Evolutionary conservation across 2,113 vertebrate species (phyloP).

Genomic region (Pterocles burchelli): DNA sequence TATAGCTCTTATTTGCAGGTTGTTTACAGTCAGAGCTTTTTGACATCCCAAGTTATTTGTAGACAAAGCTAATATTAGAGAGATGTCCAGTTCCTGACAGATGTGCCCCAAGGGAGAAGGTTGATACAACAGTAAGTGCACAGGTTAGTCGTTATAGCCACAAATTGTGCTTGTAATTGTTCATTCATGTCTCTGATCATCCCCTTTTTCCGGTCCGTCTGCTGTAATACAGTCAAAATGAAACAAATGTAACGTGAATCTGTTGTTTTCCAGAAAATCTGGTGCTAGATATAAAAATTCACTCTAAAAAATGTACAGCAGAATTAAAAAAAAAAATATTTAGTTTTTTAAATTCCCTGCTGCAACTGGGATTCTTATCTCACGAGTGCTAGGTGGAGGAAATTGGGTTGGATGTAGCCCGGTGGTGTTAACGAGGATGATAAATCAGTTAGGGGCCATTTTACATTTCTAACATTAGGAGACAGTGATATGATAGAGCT

Average conservation of each 20-base stretch:
- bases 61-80: neutral
- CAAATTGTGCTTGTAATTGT: neutral
- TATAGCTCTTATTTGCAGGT: neutral
- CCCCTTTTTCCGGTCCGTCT: neutral
- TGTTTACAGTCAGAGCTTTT: neutral
- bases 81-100: neutral
- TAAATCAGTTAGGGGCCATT: neutral
- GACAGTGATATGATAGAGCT: neutral
- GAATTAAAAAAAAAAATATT: neutral
- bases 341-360: neutral
- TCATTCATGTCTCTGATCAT: neutral
- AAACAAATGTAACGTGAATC: neutral
- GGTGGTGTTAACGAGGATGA: neutral
- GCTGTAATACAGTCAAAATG: neutral
- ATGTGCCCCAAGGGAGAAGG: neutral
- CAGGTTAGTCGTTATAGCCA: neutral
- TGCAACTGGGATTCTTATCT: neutral
- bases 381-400: neutral
- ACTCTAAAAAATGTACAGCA: neutral
- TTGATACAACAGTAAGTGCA: neutral
- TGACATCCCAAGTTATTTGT: neutral
- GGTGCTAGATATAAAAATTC: neutral
- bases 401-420: too few species aligned
- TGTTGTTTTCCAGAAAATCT: neutral
- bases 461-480: accelerated